Conservation (phyloP, 2,797 vertebrate genomes). For the Sciurus vulgaris region DNA sequence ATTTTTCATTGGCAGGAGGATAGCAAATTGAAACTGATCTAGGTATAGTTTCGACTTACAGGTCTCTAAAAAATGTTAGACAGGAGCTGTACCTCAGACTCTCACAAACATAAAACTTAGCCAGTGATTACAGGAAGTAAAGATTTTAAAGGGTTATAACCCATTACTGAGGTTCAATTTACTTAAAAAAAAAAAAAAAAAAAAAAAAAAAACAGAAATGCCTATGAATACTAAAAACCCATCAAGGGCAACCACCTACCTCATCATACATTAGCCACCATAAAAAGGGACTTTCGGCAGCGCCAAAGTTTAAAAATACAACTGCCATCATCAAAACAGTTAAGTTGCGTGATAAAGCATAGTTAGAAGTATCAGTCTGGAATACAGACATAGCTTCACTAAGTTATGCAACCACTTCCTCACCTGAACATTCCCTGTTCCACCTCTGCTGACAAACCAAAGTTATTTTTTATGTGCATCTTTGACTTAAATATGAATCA, state of each 20-base stretch:
- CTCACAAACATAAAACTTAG: background rate
- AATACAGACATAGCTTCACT: background rate
- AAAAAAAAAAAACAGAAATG: background rate
- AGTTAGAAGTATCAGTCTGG: background rate
- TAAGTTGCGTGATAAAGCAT: background rate
- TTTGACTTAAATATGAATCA: background rate
- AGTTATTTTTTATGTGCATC: background rate
- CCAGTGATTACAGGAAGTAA: background rate
- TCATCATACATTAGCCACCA: background rate
- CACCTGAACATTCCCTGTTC: slow-evolving; percentile 32
- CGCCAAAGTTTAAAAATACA: background rate
- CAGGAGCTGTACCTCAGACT: background rate
- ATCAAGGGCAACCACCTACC: background rate
- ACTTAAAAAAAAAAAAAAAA: background rate
- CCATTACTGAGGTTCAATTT: background rate
- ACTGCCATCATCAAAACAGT: background rate
- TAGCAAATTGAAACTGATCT: background rate
- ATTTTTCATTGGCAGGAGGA: background rate
- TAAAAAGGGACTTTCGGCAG: background rate
- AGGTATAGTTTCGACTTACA: background rate
- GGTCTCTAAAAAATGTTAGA: background rate
- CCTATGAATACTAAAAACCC: slow-evolving; percentile 5
- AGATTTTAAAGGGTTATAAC: background rate
- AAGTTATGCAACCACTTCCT: slow-evolving; percentile 14
- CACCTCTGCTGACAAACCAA: slow-evolving; percentile 40